Base-by-base conservation (phyloP, 2,888 invertebrate species). In the Augochlorella aurata region DNA sequence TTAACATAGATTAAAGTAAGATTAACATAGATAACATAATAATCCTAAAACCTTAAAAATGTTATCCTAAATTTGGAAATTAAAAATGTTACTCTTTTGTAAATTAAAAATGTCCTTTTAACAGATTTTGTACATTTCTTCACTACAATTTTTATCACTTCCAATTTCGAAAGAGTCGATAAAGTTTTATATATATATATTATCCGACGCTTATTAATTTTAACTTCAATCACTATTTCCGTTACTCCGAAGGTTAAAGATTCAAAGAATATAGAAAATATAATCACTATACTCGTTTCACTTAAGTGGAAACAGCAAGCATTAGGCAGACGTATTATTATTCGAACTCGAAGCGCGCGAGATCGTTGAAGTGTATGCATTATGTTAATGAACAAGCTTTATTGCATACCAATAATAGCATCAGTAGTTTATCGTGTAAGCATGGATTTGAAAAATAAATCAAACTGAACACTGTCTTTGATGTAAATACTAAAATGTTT, bases 281-380 rank as follows among this genome's bases (percentile, higher is more conserved):
- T 38, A 29, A 29, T 18, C 9, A 29, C 2, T 29, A 16, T n/a
- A 44, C n/a, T 4, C 5, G 44, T 44, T 12, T 44, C 38, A n/a
- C n/a, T 38, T 44, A 65, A 65, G 65, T 44, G n/a, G 65, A 65
- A 65, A 65, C 44, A 65, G 44, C 44, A 44, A 12, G 44, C 10
- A 44, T 44, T 44, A 1, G n/a, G 10, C 65, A 65, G 65, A 65
- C 65, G 12, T 44, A 44, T 65, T 44, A 44, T 65, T 65, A 5
- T 18, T 65, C 12, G 10, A 38, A 65, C 44, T 44, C 1, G 44
- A 44, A 44, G n/a, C 12, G 44, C 44, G 44, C 38, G 65, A 65
- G 44, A 44, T n/a, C 38, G 18, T 10, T 38, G 44, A 44, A n/a
- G 12, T 44, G 4, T n/a, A 18, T 21, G 18, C 10, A 44, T 38